These are phyloP conservation scores for Regulus satrapa DNA, from an alignment of 2,113 vertebrate genomes.

Conservation along the genomic window DNA sequence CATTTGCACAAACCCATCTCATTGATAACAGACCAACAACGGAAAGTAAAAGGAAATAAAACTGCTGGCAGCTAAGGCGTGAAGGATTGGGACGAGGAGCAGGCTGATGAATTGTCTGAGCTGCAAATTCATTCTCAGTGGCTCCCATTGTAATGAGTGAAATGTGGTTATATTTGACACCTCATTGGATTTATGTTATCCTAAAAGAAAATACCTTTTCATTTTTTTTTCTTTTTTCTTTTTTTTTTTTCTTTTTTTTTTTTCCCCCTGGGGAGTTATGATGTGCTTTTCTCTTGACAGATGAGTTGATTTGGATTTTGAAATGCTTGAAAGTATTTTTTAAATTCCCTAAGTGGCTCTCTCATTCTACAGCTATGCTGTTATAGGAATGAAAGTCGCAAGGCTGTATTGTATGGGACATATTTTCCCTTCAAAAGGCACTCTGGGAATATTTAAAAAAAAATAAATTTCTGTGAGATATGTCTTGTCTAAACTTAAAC, in stretches of 20 bases:
- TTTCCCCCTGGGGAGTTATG: neutral
- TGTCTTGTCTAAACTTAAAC: neutral
- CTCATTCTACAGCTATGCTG: neutral
- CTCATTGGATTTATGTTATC: neutral
- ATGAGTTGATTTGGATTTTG: neutral
- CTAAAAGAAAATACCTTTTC: neutral
- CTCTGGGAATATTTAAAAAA: neutral
- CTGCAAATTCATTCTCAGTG: neutral
- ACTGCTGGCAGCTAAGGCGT: neutral
- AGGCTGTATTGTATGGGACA: neutral
- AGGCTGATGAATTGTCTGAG: neutral
- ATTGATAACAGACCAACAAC: neutral
- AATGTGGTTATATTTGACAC: slow-evolving; percentile 3
- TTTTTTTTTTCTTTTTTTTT: too few relatives aligned
- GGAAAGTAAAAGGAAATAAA: neutral
- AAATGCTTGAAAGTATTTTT: neutral
- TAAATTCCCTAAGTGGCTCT: neutral
- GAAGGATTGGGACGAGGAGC: neutral
- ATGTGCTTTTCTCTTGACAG: neutral
- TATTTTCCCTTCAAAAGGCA: neutral
- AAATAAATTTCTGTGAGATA: neutral
- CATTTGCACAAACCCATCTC: neutral
- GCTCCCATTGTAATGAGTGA: neutral
- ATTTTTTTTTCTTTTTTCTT: too few relatives aligned
- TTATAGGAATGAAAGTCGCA: neutral